A percentile compares a stretch with the other conserved stretches of the same genome.
Evolutionary conservation across 2,797 vertebrate genomes (phyloP).

Genomic region (Myotis daubentonii): DNA sequence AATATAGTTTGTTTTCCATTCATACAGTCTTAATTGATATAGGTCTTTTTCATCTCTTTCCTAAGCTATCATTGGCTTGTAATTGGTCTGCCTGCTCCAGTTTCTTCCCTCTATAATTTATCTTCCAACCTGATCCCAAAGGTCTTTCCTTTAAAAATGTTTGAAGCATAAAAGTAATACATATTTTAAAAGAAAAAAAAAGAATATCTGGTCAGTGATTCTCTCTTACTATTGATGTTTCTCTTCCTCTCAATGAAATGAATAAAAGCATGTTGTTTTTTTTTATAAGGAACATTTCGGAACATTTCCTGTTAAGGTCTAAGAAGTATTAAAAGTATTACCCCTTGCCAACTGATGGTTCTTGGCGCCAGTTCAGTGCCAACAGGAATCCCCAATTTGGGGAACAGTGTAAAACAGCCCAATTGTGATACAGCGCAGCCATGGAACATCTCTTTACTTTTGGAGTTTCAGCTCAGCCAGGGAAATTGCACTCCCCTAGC

Average conservation of each 20-base stretch:
- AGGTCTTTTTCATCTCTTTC: constrained; percentile 5
- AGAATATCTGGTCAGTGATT: too few species aligned
- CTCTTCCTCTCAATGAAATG: too few species aligned
- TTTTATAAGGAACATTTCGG: neutral
- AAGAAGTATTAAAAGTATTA: neutral
- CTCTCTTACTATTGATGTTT: too few species aligned
- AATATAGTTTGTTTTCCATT: constrained; percentile 26
- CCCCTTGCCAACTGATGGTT: neutral
- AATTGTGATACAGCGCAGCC: neutral
- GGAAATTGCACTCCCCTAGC: neutral
- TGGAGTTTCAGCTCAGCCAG: neutral
- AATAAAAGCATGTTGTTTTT: too few species aligned
- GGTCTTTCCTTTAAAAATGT: neutral
- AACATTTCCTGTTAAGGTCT: neutral
- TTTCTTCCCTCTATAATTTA: constrained; percentile 49
- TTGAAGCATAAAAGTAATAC: neutral
- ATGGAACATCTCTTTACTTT: neutral
- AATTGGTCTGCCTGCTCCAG: constrained; percentile 22
- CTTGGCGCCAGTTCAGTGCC: neutral
- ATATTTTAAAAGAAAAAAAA: constrained; percentile 3
- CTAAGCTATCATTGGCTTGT: constrained; percentile 30
- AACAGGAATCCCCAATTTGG: neutral
- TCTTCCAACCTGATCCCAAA: constrained; percentile 22
- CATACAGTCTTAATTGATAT: neutral
- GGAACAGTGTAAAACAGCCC: neutral